Evolutionary conservation across 2,113 vertebrate genomes (phyloP), one percentile per base, ranked within the genome.

Genomic region (Jaculus jaculus): DNA sequence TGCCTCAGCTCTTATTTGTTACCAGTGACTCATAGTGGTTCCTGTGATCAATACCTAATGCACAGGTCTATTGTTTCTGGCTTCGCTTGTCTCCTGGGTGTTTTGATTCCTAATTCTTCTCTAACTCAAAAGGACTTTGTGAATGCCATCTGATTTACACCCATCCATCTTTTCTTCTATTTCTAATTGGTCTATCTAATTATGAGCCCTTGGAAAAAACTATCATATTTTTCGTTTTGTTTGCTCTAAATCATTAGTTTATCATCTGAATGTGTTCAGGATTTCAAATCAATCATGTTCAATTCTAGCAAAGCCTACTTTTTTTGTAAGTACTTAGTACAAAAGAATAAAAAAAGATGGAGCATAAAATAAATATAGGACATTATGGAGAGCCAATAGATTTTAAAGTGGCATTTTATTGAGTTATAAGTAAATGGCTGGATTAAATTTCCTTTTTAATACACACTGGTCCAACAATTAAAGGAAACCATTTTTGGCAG

Each of bases 401-500:
- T 89, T 92, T 89, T 79, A 95, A 92, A 91, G 16, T 93, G 85
- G 9, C 12, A 84, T 93, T 90, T 85, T 82, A 94, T 16, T 30
- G 30, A 93, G 42, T 90, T 77, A 42, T 18, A 89, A 80, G n/a
- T 77, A 91, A 93, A 90, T 94, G 54, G 92, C 89, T 93, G 32
- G 18, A 92, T 79, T 87, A 84, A 91, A 81, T 91, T 92, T 90
- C 37, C 47, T 93, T 95, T 96, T 58, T 91, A 93, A 87, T 66
- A 89, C 17, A 93, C 68, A 91, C 5, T 39, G 47, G 34, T 71
- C 60, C 69, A 93, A 89, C 69, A 96, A 91, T 94, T 89, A 95
- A 91, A 95, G 37, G 30, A 95, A 96, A 91, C 12, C 15, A 87
- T 73, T 95, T 95, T 91, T 92, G 84, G 93, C 91, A 94, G 95